Conservation (phyloP, 2,888 invertebrate genomes). For the Galerucella nymphaeae region DNA sequence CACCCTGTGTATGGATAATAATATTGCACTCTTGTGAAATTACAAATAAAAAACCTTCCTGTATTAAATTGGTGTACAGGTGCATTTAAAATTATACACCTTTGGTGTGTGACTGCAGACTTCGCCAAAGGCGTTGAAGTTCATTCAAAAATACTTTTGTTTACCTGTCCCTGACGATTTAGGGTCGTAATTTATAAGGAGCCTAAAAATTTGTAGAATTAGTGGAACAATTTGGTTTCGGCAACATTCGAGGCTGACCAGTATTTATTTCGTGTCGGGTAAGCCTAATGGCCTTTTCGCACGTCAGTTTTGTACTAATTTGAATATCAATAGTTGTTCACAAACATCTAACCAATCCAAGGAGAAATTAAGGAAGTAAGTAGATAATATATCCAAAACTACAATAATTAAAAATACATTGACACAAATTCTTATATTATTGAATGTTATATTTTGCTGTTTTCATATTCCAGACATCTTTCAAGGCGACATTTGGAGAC, state of each 20-base stretch:
- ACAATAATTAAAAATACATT: background rate
- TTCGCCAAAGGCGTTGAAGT: constrained; percentile 44
- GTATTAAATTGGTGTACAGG: constrained; percentile 17
- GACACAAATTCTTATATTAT: too few relatives aligned
- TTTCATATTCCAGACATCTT: constrained; percentile 25
- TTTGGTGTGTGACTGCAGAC: constrained; percentile 42
- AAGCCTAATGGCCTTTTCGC: constrained; percentile 27
- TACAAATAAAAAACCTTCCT: background rate
- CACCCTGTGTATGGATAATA: background rate
- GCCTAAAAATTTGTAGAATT: constrained; percentile 51
- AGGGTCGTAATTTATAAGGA: constrained; percentile 47
- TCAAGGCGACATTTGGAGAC: constrained; percentile 37
- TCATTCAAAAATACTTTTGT: constrained; percentile 49
- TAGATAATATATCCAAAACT: background rate
- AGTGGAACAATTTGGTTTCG: constrained; percentile 42
- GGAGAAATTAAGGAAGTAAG: background rate
- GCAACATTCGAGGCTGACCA: constrained; percentile 31
- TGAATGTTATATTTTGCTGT: background rate
- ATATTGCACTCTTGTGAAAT: background rate
- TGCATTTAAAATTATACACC: constrained; percentile 39
- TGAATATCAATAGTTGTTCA: constrained; percentile 23
- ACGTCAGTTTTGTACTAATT: constrained; percentile 25
- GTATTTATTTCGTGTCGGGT: constrained; percentile 30
- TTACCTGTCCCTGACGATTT: constrained; percentile 45
- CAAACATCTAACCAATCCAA: background rate